These are phyloP conservation scores for Podocnemis expansa DNA, from an alignment of 2,113 vertebrate genomes.

Conservation along the genomic window DNA sequence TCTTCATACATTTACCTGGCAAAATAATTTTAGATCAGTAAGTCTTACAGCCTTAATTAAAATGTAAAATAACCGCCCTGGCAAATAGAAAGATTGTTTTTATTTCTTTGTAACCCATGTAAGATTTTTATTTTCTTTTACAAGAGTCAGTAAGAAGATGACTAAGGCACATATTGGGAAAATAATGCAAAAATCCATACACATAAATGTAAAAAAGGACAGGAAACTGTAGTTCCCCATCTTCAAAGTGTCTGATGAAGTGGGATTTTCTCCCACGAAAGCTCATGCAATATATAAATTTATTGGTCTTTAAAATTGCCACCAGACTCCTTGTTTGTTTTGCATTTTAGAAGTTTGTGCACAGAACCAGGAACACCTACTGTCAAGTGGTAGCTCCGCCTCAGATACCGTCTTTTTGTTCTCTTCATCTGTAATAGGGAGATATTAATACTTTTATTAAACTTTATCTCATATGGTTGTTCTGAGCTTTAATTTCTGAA, in stretches of 20 bases:
- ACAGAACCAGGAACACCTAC: background rate
- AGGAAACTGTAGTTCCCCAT: no score
- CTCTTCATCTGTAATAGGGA: background rate
- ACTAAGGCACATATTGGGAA: constrained; percentile 10
- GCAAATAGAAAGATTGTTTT: constrained; percentile 22
- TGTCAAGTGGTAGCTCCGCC: background rate
- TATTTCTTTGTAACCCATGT: background rate
- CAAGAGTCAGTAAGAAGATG: background rate
- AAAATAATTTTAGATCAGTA: constrained; percentile 51
- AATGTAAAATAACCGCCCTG: constrained; percentile 33
- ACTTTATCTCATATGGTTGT: background rate
- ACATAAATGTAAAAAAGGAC: constrained; percentile 5
- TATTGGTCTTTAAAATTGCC: no score
- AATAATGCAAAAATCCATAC: constrained; percentile 1
- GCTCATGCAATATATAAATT: no score
- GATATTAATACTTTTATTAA: background rate
- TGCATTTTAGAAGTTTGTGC: background rate
- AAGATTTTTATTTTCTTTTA: constrained; percentile 53
- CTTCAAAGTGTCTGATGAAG: no score
- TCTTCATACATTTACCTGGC: constrained; percentile 23
- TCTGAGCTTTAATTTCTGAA: background rate
- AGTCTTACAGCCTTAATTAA: constrained; percentile 30
- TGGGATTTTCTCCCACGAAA: no score
- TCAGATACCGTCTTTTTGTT: background rate
- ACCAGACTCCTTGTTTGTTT: no score